These are phyloP conservation scores for Conistra vaccinii DNA, from an alignment of 2,888 invertebrate genomes.

Conservation along the genomic window DNA sequence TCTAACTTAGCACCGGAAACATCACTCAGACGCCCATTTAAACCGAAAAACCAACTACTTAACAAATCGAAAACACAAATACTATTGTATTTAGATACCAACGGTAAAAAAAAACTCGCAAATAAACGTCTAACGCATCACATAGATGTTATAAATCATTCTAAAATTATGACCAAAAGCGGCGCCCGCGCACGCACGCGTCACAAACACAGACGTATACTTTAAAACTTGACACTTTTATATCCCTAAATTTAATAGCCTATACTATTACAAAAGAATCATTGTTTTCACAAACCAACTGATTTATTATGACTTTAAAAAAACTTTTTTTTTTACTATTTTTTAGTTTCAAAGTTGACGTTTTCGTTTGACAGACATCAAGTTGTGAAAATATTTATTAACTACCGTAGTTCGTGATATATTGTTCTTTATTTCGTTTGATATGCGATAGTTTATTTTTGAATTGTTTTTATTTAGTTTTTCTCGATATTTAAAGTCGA, in stretches of 20 bases:
- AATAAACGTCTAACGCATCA: slow-evolving; percentile 72
- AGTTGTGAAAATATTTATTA: slow-evolving; percentile 71
- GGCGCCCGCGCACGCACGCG: slow-evolving; percentile 64
- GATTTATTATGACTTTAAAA: slow-evolving; percentile 84
- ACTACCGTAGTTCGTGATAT: slow-evolving; percentile 67
- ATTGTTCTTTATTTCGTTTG: slow-evolving; percentile 60
- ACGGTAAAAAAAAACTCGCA: slow-evolving; percentile 61
- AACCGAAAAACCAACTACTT: slow-evolving; percentile 48
- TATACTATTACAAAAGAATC: slow-evolving; percentile 89
- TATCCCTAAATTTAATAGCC: slow-evolving; percentile 86
- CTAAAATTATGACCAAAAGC: slow-evolving; percentile 81
- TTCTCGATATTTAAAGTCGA: slow-evolving; percentile 60
- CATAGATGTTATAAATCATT: slow-evolving; percentile 83
- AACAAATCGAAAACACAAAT: slow-evolving; percentile 70
- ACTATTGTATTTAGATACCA: slow-evolving; percentile 77
- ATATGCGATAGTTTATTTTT: slow-evolving; percentile 65
- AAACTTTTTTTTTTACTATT: slow-evolving; percentile 60
- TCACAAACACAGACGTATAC: slow-evolving; percentile 72
- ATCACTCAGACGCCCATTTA: slow-evolving; percentile 47
- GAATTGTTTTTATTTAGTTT: slow-evolving; percentile 45
- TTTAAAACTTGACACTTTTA: slow-evolving; percentile 81
- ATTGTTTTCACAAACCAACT: slow-evolving; percentile 87
- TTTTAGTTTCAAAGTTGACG: slow-evolving; percentile 65
- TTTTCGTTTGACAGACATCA: slow-evolving; percentile 67
- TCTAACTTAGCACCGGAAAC: slow-evolving; percentile 39